phyloP scores from a whole-genome alignment of 2,113 vertebrate genomes.

The Archilochus colubris region DNA sequence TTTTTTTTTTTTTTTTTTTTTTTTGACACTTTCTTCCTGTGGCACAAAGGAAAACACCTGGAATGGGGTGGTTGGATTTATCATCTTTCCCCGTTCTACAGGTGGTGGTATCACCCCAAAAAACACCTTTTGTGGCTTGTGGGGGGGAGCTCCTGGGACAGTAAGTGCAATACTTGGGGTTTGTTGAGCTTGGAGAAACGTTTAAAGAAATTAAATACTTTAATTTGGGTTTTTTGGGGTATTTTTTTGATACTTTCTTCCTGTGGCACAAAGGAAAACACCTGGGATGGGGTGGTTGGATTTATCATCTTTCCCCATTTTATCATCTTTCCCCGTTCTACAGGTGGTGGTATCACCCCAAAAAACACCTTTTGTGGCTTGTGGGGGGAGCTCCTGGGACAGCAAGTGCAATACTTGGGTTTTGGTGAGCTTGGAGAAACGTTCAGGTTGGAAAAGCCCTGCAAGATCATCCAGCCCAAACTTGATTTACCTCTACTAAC shows the following conservation, averaged over 20 bases:
- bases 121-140: background rate
- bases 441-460: no score
- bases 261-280: background rate
- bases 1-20: no score
- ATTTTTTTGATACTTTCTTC: background rate
- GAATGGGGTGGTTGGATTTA: background rate
- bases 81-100: background rate
- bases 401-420: accelerated
- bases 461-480: no score
- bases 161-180: accelerated
- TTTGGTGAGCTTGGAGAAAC: background rate
- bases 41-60: background rate
- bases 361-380: background rate
- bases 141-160: background rate
- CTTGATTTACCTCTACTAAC: no score
- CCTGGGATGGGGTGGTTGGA: background rate
- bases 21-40: background rate
- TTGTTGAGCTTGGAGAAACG: background rate
- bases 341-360: background rate
- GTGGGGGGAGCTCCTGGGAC: background rate
- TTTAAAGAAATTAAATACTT: no score
- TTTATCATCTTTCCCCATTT: background rate
- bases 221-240: background rate
- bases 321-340: background rate
- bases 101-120: background rate